These are phyloP conservation scores for Tenthredo livida DNA, from an alignment of 2,888 invertebrate genomes.

Conservation along the genomic window DNA sequence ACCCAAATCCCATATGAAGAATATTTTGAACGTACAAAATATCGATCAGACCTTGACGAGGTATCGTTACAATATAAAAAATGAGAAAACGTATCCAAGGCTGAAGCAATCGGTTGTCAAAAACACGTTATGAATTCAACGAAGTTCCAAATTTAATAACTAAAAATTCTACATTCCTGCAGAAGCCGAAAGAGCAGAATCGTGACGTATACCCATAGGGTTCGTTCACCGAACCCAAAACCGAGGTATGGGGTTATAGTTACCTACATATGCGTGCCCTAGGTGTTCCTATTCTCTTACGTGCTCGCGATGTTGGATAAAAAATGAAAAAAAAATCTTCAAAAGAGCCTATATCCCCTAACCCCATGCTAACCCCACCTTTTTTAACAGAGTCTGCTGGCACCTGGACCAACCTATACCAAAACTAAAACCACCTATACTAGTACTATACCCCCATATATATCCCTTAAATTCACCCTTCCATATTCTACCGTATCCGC, in stretches of 20 bases:
- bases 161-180: background rate
- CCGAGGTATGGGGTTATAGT: slow-evolving; percentile 33
- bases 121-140: no score
- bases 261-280: slow-evolving; percentile 46
- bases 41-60: no score
- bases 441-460: background rate
- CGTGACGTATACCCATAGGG: background rate
- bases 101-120: background rate
- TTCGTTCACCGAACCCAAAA: background rate
- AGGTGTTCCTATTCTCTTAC: slow-evolving; percentile 45
- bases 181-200: background rate
- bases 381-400: slow-evolving; percentile 46
- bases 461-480: slow-evolving; percentile 44
- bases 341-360: slow-evolving; percentile 43
- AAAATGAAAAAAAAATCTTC: slow-evolving; percentile 33
- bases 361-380: slow-evolving; percentile 51
- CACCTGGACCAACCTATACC: slow-evolving; percentile 45
- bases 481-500: slow-evolving; percentile 4
- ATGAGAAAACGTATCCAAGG: background rate
- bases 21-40: no score
- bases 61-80: background rate
- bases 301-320: slow-evolving; percentile 24
- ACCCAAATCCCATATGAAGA: no score
- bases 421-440: slow-evolving; percentile 19
- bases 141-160: background rate